Conservation (phyloP, 2,888 invertebrate genomes). For the Pseudanteris insignis region DNA sequence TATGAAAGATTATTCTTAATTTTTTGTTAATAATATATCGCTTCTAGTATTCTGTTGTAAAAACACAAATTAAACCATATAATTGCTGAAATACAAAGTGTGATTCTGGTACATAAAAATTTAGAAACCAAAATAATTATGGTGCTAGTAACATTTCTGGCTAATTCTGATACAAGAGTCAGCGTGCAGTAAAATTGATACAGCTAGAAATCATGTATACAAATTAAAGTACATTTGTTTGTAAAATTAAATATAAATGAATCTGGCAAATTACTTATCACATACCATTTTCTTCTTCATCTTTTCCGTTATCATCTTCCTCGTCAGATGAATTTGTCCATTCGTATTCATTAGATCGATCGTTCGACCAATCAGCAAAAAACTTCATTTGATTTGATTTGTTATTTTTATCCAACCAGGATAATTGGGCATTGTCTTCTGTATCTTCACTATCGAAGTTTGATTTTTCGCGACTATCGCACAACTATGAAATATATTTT, state of each 20-base stretch:
- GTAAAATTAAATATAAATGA: too few relatives aligned
- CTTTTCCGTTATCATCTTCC: constrained; percentile 64
- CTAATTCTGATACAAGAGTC: background rate
- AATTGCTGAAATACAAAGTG: too few relatives aligned
- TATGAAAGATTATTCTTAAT: too few relatives aligned
- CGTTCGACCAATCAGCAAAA: constrained; percentile 2
- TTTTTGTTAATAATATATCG: too few relatives aligned
- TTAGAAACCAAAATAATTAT: too few relatives aligned
- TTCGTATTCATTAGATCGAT: constrained; percentile 6
- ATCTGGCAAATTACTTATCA: too few relatives aligned
- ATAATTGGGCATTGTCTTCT: background rate
- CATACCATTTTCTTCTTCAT: constrained; percentile 18
- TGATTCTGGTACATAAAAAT: too few relatives aligned
- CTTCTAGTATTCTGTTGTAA: too few relatives aligned
- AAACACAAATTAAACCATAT: too few relatives aligned
- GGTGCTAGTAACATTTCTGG: constrained; percentile 11
- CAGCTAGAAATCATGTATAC: constrained; percentile 1
- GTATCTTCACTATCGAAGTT: constrained; percentile 7
- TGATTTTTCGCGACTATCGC: constrained; percentile 15
- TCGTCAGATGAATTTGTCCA: constrained; percentile 66
- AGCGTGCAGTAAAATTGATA: background rate
- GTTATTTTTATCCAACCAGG: constrained; percentile 4
- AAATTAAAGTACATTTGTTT: background rate
- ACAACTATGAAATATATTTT: constrained; percentile 13
- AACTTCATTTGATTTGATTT: background rate